phyloP scores from a whole-genome alignment of 1,140 invertebrate species.

The Drosophila lowei region DNA sequence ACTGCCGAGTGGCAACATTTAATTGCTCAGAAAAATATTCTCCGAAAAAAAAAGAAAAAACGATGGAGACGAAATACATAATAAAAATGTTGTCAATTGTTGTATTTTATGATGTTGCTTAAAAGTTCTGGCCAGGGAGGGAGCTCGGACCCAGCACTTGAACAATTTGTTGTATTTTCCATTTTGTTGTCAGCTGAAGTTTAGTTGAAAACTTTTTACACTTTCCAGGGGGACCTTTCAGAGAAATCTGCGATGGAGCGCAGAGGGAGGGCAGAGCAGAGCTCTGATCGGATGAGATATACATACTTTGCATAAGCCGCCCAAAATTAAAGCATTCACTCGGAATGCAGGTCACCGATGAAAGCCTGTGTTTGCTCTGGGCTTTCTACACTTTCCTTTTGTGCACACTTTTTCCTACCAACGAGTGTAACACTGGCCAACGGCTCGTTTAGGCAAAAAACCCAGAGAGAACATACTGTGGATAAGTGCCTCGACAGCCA shows the following conservation, averaged over 20 bases:
- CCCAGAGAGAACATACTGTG: no score
- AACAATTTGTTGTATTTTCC: slow-evolving; percentile 59
- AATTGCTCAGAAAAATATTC: slow-evolving; percentile 80
- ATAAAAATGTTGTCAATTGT: slow-evolving; percentile 76
- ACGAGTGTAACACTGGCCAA: not conserved
- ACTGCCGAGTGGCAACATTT: slow-evolving; percentile 75
- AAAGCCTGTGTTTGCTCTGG: not conserved
- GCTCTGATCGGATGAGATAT: no score
- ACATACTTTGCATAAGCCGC: no score
- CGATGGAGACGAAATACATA: slow-evolving; percentile 26
- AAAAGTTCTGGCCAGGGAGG: slow-evolving; percentile 23
- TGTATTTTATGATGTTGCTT: slow-evolving; percentile 68
- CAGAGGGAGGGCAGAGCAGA: not conserved
- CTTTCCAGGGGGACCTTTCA: slow-evolving; percentile 17
- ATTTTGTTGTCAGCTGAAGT: slow-evolving; percentile 60
- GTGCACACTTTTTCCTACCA: not conserved
- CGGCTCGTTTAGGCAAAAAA: slow-evolving; percentile 21
- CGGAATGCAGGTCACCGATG: slow-evolving; percentile 2
- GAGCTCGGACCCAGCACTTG: slow-evolving; percentile 42
- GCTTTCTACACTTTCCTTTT: slow-evolving; percentile 3
- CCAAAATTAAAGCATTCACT: not conserved
- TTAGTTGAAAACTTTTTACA: slow-evolving; percentile 48
- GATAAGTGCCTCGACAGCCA: not conserved
- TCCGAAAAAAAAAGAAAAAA: slow-evolving; percentile 46
- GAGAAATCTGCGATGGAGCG: not conserved